These are phyloP conservation scores for Cinara cedri DNA, from an alignment of 2,888 invertebrate genomes.

Conservation along the genomic window DNA sequence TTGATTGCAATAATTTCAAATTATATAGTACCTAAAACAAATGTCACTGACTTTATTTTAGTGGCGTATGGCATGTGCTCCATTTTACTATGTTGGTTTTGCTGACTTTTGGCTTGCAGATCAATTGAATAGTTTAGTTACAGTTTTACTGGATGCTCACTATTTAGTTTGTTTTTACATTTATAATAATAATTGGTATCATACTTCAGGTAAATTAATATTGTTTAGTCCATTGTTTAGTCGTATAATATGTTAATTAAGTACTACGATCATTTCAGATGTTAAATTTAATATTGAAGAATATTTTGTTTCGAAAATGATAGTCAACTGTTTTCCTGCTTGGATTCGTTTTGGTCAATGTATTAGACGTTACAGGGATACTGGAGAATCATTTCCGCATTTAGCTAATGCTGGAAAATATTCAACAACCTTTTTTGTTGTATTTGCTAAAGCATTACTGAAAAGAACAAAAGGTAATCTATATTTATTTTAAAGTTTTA, in stretches of 20 bases:
- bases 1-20: neutral
- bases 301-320: constrained; percentile 63
- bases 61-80: constrained; percentile 73
- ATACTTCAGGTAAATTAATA: constrained; percentile 63
- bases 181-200: constrained; percentile 68
- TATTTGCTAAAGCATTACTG: constrained; percentile 66
- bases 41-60: constrained; percentile 58
- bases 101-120: constrained; percentile 88
- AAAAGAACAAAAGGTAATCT: constrained; percentile 37
- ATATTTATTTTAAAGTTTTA: too few relatives aligned
- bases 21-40: neutral
- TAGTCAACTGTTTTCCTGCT: constrained; percentile 80
- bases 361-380: constrained; percentile 80
- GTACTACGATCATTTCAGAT: constrained; percentile 18
- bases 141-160: constrained; percentile 79
- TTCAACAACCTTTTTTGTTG: constrained; percentile 76
- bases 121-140: constrained; percentile 79
- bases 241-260: constrained; percentile 2
- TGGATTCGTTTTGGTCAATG: constrained; percentile 88
- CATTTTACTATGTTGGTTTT: constrained; percentile 79
- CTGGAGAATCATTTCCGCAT: constrained; percentile 79
- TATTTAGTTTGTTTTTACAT: constrained; percentile 80
- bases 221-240: neutral
- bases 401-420: constrained; percentile 84
- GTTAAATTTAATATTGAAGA: constrained; percentile 54